Percentiles rank a stretch among this genome's conserved stretches.
Evolutionary conservation across 1,140 invertebrate genomes (phyloP).

Genomic region (Rhyzopertha dominica): DNA sequence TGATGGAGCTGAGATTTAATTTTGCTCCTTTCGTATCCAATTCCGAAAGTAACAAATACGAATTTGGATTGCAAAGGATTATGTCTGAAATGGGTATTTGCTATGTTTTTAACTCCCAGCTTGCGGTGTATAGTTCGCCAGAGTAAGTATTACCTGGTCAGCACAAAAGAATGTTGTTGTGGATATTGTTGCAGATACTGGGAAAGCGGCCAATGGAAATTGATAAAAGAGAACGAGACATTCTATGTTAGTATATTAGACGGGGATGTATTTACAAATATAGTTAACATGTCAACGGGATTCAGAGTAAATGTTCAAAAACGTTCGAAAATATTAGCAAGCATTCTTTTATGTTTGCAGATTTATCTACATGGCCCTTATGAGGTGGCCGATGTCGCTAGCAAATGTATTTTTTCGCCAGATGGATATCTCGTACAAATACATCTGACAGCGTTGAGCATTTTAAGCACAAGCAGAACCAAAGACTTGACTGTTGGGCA

Average conservation of each 20-base stretch:
- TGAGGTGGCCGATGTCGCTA: conserved; percentile 38
- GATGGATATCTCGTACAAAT: conserved; percentile 42
- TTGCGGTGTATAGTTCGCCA: conserved; percentile 57
- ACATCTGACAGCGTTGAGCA: conserved; percentile 34
- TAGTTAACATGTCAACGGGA: conserved; percentile 60
- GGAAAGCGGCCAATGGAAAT: conserved; percentile 50
- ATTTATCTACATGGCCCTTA: conserved; percentile 40
- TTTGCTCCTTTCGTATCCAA: conserved; percentile 49
- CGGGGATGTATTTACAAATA: conserved; percentile 63
- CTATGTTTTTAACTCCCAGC: conserved; percentile 59
- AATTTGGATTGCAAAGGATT: conserved; percentile 47
- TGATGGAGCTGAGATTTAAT: conserved; percentile 50
- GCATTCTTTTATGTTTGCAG: conserved; percentile 30
- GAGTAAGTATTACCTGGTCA: no score
- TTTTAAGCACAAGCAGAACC: conserved; percentile 33
- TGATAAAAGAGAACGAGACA: conserved; percentile 47
- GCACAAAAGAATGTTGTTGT: no score
- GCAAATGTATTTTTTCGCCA: conserved; percentile 27
- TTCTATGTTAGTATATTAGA: conserved; percentile 63
- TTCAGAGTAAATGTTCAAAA: no score
- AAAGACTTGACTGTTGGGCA: conserved; percentile 51
- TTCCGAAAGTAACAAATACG: conserved; percentile 24
- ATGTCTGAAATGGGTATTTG: conserved; percentile 63
- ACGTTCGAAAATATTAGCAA: not conserved
- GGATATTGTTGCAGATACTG: conserved; percentile 50